phyloP scores from a whole-genome alignment of 2,797 vertebrate genomes.

The Selene dorsalis region DNA sequence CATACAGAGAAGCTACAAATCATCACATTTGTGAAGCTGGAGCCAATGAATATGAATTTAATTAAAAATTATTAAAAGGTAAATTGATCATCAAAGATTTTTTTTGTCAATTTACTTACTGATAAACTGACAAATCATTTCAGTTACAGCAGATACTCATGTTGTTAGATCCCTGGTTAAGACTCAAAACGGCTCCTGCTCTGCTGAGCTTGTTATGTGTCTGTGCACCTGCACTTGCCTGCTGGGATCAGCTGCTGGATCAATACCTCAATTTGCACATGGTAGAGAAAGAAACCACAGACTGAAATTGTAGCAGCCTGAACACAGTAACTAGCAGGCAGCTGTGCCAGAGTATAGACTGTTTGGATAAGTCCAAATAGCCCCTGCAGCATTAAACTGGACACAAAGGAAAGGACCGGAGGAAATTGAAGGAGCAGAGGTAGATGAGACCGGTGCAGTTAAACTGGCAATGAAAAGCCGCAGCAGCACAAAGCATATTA shows the following conservation, averaged over 20 bases:
- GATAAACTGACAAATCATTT: background rate
- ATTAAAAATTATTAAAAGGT: background rate
- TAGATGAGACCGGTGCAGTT: constrained; percentile 38
- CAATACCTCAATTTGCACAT: constrained; percentile 68
- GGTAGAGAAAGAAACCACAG: constrained; percentile 45
- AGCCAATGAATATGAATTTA: background rate
- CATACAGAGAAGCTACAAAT: background rate
- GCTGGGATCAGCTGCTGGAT: constrained; percentile 60
- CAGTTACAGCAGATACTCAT: constrained; percentile 5
- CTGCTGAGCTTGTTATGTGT: constrained; percentile 33
- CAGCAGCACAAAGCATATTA: constrained; percentile 49
- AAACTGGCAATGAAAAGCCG: constrained; percentile 43
- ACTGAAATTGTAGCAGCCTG: constrained; percentile 56
- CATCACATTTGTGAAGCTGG: background rate
- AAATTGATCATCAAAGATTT: background rate
- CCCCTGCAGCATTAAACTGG: constrained; percentile 53
- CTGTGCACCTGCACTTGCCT: constrained; percentile 45
- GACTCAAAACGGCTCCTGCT: constrained; percentile 7
- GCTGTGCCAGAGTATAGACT: constrained; percentile 25
- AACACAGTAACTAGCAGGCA: constrained; percentile 43
- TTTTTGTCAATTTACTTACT: background rate
- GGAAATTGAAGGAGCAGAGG: constrained; percentile 47
- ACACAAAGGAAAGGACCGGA: constrained; percentile 45
- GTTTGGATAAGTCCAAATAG: constrained; percentile 52
- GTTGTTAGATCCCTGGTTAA: background rate